Evolutionary conservation across 2,888 invertebrate species (phyloP).

Genomic region (Priocnemis perturbator): DNA sequence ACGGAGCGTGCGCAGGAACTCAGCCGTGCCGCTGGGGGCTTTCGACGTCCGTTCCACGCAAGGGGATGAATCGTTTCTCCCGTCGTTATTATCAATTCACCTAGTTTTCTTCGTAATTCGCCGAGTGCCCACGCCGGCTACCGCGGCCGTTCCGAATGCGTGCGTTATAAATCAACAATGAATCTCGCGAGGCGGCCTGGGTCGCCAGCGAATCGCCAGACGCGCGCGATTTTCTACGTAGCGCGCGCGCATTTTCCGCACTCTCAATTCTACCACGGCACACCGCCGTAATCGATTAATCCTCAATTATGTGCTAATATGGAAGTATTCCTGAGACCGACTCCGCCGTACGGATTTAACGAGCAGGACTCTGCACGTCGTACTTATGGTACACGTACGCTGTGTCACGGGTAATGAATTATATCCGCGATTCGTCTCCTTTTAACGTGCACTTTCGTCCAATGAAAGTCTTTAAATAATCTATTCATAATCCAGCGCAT

Average conservation of each 20-base stretch:
- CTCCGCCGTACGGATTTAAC: too few species aligned
- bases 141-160: slow-evolving; percentile 27
- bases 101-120: slow-evolving; percentile 53
- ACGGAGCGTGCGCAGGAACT: slow-evolving; percentile 43
- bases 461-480: too few species aligned
- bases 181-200: slow-evolving; percentile 6
- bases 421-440: too few species aligned
- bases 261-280: too few species aligned
- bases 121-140: slow-evolving; percentile 29
- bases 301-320: too few species aligned
- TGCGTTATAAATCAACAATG: slow-evolving; percentile 47
- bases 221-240: neutral
- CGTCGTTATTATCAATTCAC: slow-evolving; percentile 57
- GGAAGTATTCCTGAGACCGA: too few species aligned
- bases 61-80: slow-evolving; percentile 53
- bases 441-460: too few species aligned
- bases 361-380: too few species aligned
- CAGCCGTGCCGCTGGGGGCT: slow-evolving; percentile 23
- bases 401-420: too few species aligned
- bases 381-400: too few species aligned
- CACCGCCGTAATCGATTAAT: too few species aligned
- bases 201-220: neutral
- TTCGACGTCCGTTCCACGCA: slow-evolving; percentile 36
- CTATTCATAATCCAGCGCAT: too few species aligned
- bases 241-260: neutral